Conservation (phyloP, 2,113 vertebrate genomes). For the Elephantulus edwardii region DNA sequence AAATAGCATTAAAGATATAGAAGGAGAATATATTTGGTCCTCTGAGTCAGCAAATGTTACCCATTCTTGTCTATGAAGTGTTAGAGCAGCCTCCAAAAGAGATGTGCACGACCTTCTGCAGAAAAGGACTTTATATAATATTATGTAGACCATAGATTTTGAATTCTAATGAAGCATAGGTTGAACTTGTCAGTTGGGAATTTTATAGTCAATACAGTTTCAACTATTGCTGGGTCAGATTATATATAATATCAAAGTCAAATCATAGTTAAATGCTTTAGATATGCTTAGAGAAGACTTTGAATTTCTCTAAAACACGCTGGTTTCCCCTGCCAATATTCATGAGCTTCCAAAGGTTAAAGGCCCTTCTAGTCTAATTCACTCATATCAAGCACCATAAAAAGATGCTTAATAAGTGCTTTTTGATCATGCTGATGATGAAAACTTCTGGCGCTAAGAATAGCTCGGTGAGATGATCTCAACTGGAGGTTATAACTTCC, state of each 20-base stretch:
- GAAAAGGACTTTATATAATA: not conserved
- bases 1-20: not conserved
- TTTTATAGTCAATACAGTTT: not conserved
- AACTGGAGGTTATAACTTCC: not conserved
- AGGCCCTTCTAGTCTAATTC: not conserved
- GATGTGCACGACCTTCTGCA: not conserved
- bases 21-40: not conserved
- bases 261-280: conserved; percentile 5
- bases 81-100: not conserved
- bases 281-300: not conserved
- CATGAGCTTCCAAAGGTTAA: conserved; percentile 21
- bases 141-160: not conserved
- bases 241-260: not conserved
- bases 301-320: not conserved
- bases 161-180: not conserved
- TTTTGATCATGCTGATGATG: conserved; percentile 39
- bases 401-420: conserved; percentile 35
- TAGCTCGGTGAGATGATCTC: conserved; percentile 22
- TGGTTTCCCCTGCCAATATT: conserved; percentile 25
- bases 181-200: not conserved
- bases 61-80: not conserved
- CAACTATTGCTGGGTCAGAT: not conserved
- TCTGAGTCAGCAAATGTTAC: not conserved
- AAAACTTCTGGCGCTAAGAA: conserved; percentile 44
- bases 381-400: not conserved